Conservation (phyloP, 2,113 vertebrate species). For the Egretta garzetta region DNA sequence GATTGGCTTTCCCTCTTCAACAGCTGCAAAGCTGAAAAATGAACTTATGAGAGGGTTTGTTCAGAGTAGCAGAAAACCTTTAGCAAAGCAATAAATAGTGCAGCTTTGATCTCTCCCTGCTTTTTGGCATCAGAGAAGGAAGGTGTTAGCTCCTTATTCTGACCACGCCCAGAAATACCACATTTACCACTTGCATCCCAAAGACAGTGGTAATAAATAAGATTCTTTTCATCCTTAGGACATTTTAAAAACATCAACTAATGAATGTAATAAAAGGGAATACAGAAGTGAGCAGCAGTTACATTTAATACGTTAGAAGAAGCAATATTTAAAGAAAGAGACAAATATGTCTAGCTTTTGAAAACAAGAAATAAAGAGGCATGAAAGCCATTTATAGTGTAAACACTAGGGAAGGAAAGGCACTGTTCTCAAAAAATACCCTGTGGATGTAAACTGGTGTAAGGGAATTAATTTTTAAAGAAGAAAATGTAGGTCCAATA, state of each 20-base stretch:
- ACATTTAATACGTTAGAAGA: neutral
- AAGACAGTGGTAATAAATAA: neutral
- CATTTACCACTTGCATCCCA: neutral
- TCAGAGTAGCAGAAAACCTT: neutral
- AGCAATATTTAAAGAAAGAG: neutral
- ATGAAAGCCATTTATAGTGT: conserved; percentile 10
- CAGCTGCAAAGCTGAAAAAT: conserved; percentile 73
- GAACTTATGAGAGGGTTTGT: neutral
- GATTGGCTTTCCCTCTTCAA: conserved; percentile 74
- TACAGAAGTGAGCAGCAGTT: neutral
- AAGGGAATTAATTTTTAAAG: conserved; percentile 51
- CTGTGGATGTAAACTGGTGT: neutral
- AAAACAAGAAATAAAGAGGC: neutral
- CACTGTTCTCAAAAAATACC: conserved; percentile 19
- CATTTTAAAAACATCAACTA: neutral
- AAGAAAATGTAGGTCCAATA: neutral
- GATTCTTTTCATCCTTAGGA: neutral
- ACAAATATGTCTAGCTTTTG: neutral
- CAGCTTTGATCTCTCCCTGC: neutral
- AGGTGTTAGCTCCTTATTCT: neutral
- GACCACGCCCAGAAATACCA: neutral
- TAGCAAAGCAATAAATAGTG: neutral
- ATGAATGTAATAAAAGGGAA: neutral
- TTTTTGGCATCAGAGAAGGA: neutral
- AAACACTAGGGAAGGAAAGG: neutral